Percentiles rank a stretch among this genome's conserved stretches.
Conservation (phyloP, 2,113 vertebrate species). For the Chaenogobius annularis region DNA sequence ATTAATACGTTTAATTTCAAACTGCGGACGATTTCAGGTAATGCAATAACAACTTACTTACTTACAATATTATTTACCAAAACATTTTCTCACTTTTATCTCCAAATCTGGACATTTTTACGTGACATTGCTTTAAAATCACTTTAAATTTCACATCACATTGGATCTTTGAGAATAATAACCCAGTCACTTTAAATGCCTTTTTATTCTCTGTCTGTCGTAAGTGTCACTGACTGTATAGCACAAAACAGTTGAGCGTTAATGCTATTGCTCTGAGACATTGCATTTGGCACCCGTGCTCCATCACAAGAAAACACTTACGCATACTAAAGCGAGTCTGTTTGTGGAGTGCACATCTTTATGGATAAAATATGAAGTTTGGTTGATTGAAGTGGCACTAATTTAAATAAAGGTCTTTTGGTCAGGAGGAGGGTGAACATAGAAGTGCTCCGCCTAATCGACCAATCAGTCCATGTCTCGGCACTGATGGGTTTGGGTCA, state of each 20-base stretch:
- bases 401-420: constrained; percentile 4
- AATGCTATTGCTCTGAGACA: not conserved
- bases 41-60: too few species aligned
- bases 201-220: not conserved
- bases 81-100: too few species aligned
- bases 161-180: not conserved
- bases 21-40: too few species aligned
- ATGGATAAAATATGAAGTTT: not conserved
- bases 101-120: too few species aligned
- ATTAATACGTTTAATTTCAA: too few species aligned
- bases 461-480: constrained; percentile 9
- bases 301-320: not conserved
- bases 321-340: not conserved
- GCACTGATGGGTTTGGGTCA: constrained; percentile 11
- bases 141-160: not conserved
- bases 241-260: not conserved
- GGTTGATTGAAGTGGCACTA: constrained; percentile 6
- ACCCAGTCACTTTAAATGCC: constrained; percentile 2
- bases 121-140: not conserved
- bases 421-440: constrained; percentile 4
- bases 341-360: not conserved
- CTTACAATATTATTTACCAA: too few species aligned
- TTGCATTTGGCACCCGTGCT: not conserved
- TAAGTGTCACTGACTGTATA: not conserved
- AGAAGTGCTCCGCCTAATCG: not conserved